A percentile compares a stretch with the other conserved stretches of the same genome.
Evolutionary conservation across 2,888 invertebrate species (phyloP).

Genomic region (Epinotia bilunana): DNA sequence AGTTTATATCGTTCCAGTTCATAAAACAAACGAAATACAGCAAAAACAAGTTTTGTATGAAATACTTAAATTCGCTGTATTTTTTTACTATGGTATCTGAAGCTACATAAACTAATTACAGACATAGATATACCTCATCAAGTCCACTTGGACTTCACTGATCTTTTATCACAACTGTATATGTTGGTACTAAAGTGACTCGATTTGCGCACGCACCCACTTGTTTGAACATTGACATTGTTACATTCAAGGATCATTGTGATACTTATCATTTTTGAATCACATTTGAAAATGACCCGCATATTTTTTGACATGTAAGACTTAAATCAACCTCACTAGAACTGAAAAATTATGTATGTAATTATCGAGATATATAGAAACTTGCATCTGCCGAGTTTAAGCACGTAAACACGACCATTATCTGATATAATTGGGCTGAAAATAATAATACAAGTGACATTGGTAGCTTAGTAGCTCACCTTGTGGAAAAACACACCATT

Average conservation of each 20-base stretch:
- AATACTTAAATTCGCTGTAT: no score
- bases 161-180: constrained; percentile 13
- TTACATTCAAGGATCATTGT: constrained; percentile 51
- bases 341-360: not conserved
- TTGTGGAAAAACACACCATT: no score
- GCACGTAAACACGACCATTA: no score
- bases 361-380: not conserved
- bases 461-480: no score
- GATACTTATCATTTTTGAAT: constrained; percentile 37
- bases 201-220: constrained; percentile 51
- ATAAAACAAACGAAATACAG: no score
- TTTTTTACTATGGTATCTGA: no score
- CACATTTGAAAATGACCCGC: constrained; percentile 71
- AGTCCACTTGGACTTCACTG: constrained; percentile 6
- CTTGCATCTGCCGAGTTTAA: not conserved
- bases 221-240: constrained; percentile 58
- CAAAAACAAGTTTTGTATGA: no score
- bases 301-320: constrained; percentile 49
- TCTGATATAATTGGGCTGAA: no score
- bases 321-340: not conserved
- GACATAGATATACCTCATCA: no score
- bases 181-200: constrained; percentile 40
- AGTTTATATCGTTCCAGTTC: no score
- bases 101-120: no score
- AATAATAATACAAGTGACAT: no score